A percentile compares a stretch with the other conserved stretches of the same genome.
Conservation (phyloP, 2,113 vertebrate species). For the Riparia riparia region DNA sequence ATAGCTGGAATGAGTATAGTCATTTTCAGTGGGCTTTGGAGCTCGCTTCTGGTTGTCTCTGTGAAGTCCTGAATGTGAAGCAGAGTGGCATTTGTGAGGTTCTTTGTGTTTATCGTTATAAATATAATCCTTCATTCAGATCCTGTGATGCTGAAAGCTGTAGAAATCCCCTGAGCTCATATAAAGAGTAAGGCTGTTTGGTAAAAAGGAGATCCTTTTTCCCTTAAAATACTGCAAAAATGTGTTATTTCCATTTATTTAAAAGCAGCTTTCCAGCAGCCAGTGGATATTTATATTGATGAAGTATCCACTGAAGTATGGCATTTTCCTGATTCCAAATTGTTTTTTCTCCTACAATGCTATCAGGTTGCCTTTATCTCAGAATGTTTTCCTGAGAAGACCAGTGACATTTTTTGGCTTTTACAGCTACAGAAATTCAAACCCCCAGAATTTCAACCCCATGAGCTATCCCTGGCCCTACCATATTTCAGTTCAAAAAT, state of each 20-base stretch:
- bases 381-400: not conserved
- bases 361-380: constrained; percentile 19
- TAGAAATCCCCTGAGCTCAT: not conserved
- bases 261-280: constrained; percentile 3
- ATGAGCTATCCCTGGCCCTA: not conserved
- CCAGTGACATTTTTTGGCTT: not conserved
- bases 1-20: not conserved
- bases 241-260: constrained; percentile 4
- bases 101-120: not conserved
- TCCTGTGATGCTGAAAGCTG: constrained; percentile 8
- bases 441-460: not conserved
- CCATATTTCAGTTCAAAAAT: not conserved
- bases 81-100: not conserved
- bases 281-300: not conserved
- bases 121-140: constrained; percentile 11
- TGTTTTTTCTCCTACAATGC: not conserved
- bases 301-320: not conserved
- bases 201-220: not conserved
- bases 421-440: not conserved
- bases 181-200: not conserved
- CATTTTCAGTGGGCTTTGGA: not conserved
- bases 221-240: not conserved
- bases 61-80: not conserved
- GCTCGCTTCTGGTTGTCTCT: not conserved
- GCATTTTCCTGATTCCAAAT: not conserved